Conservation (phyloP, 2,888 invertebrate species). For the Teleiodes luculella region DNA sequence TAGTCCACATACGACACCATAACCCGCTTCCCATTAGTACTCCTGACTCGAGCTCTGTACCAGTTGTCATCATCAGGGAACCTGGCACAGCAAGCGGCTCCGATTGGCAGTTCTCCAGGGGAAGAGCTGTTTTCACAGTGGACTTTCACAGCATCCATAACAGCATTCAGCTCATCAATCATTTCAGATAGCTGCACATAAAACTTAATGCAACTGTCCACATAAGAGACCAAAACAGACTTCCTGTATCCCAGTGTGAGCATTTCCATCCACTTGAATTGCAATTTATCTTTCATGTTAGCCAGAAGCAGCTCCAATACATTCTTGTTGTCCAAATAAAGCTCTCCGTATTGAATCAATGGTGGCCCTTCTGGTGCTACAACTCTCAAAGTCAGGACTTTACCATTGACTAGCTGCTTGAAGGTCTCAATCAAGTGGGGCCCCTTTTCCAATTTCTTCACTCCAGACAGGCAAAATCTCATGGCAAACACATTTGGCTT, state of each 20-base stretch:
- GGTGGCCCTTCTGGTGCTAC: conserved; percentile 84
- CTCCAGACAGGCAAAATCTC: conserved; percentile 84
- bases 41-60: conserved; percentile 91
- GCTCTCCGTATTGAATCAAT: conserved; percentile 85
- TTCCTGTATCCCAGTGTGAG: conserved; percentile 54
- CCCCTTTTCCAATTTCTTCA: conserved; percentile 80
- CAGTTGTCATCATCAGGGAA: conserved; percentile 90
- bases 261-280: conserved; percentile 61
- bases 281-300: conserved; percentile 60
- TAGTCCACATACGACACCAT: conserved; percentile 94
- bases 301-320: conserved; percentile 77
- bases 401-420: conserved; percentile 81
- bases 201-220: conserved; percentile 84
- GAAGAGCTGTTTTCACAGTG: conserved; percentile 76
- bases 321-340: conserved; percentile 80
- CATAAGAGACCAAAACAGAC: conserved; percentile 81
- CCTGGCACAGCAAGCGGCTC: conserved; percentile 87
- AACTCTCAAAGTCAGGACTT: conserved; percentile 82
- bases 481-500: conserved; percentile 86
- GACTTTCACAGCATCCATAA: conserved; percentile 83
- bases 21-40: conserved; percentile 77
- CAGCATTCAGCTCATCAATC: conserved; percentile 77
- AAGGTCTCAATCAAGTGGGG: conserved; percentile 84
- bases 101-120: conserved; percentile 72
- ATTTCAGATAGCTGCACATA: conserved; percentile 84